phyloP scores from a whole-genome alignment of 1,140 invertebrate species.

The Aporrectodea caliginosa region DNA sequence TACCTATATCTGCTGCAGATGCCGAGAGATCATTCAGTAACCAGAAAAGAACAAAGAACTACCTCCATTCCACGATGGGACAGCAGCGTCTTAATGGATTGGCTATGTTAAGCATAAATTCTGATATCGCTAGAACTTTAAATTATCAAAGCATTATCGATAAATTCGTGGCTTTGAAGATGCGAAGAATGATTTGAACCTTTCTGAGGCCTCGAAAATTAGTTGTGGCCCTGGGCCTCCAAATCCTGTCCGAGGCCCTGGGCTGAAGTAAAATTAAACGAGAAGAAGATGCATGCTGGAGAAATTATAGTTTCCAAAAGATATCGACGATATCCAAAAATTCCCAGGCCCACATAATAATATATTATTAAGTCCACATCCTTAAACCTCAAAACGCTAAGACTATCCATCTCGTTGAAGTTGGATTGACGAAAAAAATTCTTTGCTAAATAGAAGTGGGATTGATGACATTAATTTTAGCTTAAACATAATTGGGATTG shows the following conservation, averaged over 20 bases:
- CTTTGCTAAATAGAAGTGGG: too few relatives aligned
- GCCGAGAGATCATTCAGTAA: neutral
- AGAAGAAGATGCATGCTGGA: too few relatives aligned
- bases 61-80: neutral
- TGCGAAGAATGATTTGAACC: neutral
- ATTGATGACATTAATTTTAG: too few relatives aligned
- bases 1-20: slow-evolving; percentile 2
- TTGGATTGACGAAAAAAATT: too few relatives aligned
- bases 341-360: too few relatives aligned
- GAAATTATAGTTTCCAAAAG: too few relatives aligned
- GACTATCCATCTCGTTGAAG: too few relatives aligned
- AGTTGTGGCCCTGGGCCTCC: neutral
- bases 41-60: neutral
- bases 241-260: neutral
- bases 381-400: too few relatives aligned
- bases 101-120: neutral
- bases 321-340: too few relatives aligned
- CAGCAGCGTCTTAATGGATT: neutral
- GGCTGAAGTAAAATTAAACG: too few relatives aligned
- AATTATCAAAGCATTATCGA: neutral
- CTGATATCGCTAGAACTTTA: slow-evolving; percentile 1
- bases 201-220: neutral
- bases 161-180: neutral
- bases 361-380: too few relatives aligned
- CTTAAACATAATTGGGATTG: too few relatives aligned